Evolutionary conservation across 2,113 vertebrate species (phyloP).

Genomic region (Meriones unguiculatus): DNA sequence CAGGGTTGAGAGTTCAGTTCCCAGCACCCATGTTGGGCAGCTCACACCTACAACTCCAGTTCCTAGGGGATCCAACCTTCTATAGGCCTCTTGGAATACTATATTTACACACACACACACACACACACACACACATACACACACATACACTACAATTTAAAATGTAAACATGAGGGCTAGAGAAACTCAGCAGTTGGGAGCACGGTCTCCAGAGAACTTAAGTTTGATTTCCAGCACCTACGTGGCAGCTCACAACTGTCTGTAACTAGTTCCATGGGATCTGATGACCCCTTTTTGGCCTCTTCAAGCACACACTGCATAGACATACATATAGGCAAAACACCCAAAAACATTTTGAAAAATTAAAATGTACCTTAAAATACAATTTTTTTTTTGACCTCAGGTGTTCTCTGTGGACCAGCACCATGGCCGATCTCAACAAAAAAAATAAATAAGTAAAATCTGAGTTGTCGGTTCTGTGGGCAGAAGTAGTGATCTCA

Average conservation of each 20-base stretch:
- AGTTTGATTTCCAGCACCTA: background rate
- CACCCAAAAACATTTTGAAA: background rate
- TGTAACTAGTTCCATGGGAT: background rate
- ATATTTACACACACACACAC: background rate
- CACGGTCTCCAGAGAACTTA: background rate
- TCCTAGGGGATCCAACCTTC: background rate
- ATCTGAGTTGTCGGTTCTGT: background rate
- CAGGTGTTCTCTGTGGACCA: background rate
- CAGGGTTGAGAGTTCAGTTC: too few species aligned
- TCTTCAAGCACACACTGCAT: background rate
- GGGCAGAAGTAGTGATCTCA: background rate
- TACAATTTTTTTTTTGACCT: background rate
- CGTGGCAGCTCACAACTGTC: background rate
- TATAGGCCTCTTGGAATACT: background rate
- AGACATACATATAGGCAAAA: background rate
- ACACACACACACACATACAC: background rate
- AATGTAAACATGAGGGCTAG: background rate
- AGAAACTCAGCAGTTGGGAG: background rate
- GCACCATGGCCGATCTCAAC: background rate
- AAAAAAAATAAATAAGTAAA: background rate
- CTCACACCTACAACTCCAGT: background rate
- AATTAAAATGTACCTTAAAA: background rate
- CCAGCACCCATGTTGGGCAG: too few species aligned
- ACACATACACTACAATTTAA: background rate
- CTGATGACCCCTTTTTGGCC: background rate